phyloP scores from a whole-genome alignment of 2,113 vertebrate species.

The Psittacus erithacus region DNA sequence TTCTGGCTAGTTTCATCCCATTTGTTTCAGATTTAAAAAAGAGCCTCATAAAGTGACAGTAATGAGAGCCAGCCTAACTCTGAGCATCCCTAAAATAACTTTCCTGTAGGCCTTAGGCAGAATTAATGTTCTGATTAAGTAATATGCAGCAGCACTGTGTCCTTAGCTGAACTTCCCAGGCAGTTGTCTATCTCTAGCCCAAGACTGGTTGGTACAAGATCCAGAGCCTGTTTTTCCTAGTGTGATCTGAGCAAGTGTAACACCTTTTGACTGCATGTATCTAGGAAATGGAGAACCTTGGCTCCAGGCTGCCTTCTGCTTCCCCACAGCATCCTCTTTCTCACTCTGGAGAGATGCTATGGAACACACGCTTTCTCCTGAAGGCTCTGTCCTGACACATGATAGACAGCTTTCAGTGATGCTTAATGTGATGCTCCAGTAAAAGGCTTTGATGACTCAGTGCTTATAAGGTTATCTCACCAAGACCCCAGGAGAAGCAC shows the following conservation, averaged over 20 bases:
- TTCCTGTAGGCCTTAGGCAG: neutral
- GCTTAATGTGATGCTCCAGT: neutral
- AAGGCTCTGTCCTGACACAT: neutral
- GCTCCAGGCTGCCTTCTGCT: neutral
- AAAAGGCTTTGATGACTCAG: neutral
- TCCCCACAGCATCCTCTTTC: neutral
- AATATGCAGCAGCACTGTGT: neutral
- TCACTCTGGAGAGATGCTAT: neutral
- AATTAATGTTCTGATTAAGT: neutral
- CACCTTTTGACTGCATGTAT: neutral
- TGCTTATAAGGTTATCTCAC: neutral
- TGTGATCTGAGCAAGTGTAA: neutral
- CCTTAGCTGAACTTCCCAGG: neutral
- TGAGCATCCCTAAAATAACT: neutral
- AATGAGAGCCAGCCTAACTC: neutral
- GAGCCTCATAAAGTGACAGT: neutral
- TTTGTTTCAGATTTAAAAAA: neutral
- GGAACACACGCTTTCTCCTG: neutral
- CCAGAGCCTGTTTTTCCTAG: neutral
- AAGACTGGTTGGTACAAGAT: neutral
- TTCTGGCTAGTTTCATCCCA: neutral
- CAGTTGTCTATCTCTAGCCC: neutral
- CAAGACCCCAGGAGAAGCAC: neutral
- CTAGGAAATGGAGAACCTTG: neutral
- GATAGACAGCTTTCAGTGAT: neutral